Evolutionary conservation across 2,888 invertebrate genomes (phyloP), one percentile per base, ranked within the genome.

Genomic region (Hartigia nigra): DNA sequence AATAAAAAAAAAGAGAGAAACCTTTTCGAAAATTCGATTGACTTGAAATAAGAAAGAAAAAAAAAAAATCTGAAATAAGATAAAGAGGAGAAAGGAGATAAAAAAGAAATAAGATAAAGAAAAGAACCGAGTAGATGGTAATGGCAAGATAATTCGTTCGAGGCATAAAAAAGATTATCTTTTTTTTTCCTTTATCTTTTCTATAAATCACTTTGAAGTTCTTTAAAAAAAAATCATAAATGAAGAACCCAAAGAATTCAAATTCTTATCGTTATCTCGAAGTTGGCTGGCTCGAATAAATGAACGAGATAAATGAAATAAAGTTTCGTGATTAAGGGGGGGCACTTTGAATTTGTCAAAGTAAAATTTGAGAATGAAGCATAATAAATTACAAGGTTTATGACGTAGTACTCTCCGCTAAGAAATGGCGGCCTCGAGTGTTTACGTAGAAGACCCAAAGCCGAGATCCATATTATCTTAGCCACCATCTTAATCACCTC

Each of bases 401-500:
- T 55, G 55, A 55, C 2, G 55, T 23, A 55, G 55, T 23, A 55
- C 55, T 23, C 23, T 23, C 55, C 55, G 9, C 55, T 23, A 55
- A 55, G 55, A 23, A 55, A 55, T 55, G 55, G 23, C 55, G 23
- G 5, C 23, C 55, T 55, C 23, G 55, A 23, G 55, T 55, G 77
- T 77, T 77, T 77, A 75, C 77, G 37, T n/a, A 77, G 74, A 75
- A 77, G 75, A 75, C 77, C 74, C 39, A 23, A 23, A 39, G 39
- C 39, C 77, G 37, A 69, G 77, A 75, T 77, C 77, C 77, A 77
- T 77, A 77, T 77, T 77, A 77, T 77, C 77, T 77, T 74, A 77
- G 74, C 77, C 77, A 77, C 77, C 74, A 77, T 77, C 77, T 77
- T 77, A 77, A 77, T 77, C 77, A 77, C 77, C 75, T 69, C 77